Percentiles rank a stretch among this genome's conserved stretches.
Conservation (phyloP, 2,888 invertebrate genomes). For the Odontocolon sp. region DNA sequence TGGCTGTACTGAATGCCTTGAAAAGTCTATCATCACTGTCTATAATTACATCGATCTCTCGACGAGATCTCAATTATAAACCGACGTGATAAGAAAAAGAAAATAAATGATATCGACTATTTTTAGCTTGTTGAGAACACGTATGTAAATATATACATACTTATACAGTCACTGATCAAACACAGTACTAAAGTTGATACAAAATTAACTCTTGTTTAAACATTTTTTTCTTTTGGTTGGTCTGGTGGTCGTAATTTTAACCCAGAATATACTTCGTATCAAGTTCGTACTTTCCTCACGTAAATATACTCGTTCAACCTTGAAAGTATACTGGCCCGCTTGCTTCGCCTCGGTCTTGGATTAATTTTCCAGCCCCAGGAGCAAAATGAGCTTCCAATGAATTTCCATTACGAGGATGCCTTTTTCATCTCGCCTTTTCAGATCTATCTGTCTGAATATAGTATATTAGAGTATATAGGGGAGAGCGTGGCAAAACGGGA, state of each 20-base stretch:
- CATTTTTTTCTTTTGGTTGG: background rate
- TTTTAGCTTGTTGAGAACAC: too few relatives aligned
- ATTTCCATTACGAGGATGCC: conserved; percentile 26
- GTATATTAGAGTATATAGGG: background rate
- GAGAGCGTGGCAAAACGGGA: too few relatives aligned
- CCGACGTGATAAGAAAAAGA: background rate
- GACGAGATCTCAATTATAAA: conserved; percentile 25
- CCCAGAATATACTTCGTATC: conserved; percentile 37
- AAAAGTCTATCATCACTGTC: conserved; percentile 14
- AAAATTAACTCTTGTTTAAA: background rate
- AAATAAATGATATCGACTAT: background rate
- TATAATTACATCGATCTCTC: conserved; percentile 13
- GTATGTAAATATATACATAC: too few relatives aligned
- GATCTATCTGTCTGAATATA: background rate
- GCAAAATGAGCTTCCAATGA: conserved; percentile 43
- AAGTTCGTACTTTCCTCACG: conserved; percentile 1
- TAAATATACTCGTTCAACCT: conserved; percentile 44
- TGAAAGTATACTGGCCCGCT: conserved; percentile 30
- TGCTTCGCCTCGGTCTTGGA: conserved; percentile 42
- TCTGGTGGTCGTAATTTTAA: conserved; percentile 38
- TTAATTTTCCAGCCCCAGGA: conserved; percentile 50
- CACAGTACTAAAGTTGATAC: too few relatives aligned
- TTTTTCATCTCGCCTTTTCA: background rate
- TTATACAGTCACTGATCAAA: too few relatives aligned
- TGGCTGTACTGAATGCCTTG: conserved; percentile 4